Conservation (phyloP, 1,140 invertebrate species). For the Aphaenogaster floridana region DNA sequence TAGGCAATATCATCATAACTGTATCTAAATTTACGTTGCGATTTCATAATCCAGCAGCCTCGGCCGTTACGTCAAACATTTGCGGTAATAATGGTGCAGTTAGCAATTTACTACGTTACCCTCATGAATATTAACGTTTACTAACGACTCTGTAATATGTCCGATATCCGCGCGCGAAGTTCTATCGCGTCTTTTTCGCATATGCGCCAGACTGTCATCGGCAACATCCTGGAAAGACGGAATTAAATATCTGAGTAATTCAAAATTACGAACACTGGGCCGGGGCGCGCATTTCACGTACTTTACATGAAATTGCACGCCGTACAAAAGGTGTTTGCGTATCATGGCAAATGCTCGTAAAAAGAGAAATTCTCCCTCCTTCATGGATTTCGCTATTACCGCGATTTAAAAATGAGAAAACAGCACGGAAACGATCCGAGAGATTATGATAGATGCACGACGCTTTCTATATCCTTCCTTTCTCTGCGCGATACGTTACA, state of each 20-base stretch:
- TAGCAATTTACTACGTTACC: conserved; percentile 19
- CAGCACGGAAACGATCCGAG: conserved; percentile 58
- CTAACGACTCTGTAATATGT: conserved; percentile 9
- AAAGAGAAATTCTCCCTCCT: conserved; percentile 63
- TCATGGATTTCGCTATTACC: conserved; percentile 63
- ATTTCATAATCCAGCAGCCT: conserved; percentile 33
- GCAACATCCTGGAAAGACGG: background rate
- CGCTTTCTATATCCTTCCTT: conserved; percentile 73
- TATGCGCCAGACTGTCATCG: background rate
- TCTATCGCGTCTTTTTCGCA: background rate
- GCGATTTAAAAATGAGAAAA: conserved; percentile 71
- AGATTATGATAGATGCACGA: conserved; percentile 61
- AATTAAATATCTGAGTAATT: background rate
- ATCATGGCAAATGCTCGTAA: conserved; percentile 47
- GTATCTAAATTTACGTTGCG: conserved; percentile 14
- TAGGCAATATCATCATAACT: conserved; percentile 15
- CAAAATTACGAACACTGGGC: background rate
- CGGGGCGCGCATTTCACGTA: background rate
- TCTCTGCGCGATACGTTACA: conserved; percentile 60
- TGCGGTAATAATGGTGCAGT: conserved; percentile 38
- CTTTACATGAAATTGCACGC: conserved; percentile 33
- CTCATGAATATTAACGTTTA: conserved; percentile 54
- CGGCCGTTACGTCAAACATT: conserved; percentile 30
- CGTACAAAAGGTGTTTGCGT: conserved; percentile 16
- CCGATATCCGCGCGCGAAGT: conserved; percentile 11